These are phyloP conservation scores for Pecten maximus DNA, from an alignment of 2,888 invertebrate species.

Conservation along the genomic window DNA sequence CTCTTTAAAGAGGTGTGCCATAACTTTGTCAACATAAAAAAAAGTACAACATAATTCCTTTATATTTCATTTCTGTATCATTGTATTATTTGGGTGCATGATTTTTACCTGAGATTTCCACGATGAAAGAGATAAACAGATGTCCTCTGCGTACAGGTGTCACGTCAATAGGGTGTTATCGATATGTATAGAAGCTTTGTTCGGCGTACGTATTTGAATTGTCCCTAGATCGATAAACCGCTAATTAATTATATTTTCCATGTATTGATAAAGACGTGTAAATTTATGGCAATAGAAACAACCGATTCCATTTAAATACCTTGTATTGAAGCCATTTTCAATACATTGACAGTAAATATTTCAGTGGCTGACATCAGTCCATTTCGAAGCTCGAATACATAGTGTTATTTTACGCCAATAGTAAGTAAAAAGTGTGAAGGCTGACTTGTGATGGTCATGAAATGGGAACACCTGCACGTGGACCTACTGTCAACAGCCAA, in stretches of 20 bases:
- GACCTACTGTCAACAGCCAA: neutral
- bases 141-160: neutral
- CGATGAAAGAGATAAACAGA: neutral
- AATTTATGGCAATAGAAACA: neutral
- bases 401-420: neutral
- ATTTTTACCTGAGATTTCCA: neutral
- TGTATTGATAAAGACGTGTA: neutral
- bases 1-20: neutral
- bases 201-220: neutral
- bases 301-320: neutral
- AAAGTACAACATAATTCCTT: neutral
- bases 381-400: neutral
- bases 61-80: neutral
- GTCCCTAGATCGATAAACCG: neutral
- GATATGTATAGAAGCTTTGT: neutral
- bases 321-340: neutral
- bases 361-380: neutral
- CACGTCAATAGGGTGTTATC: neutral
- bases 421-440: constrained; percentile 24
- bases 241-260: constrained; percentile 14
- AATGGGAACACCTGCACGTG: constrained; percentile 6
- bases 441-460: neutral
- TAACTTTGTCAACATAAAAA: neutral
- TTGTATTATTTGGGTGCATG: neutral
- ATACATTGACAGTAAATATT: constrained; percentile 22